Evolutionary conservation across 2,797 vertebrate genomes (phyloP).

Genomic region (Nannoperca australis): DNA sequence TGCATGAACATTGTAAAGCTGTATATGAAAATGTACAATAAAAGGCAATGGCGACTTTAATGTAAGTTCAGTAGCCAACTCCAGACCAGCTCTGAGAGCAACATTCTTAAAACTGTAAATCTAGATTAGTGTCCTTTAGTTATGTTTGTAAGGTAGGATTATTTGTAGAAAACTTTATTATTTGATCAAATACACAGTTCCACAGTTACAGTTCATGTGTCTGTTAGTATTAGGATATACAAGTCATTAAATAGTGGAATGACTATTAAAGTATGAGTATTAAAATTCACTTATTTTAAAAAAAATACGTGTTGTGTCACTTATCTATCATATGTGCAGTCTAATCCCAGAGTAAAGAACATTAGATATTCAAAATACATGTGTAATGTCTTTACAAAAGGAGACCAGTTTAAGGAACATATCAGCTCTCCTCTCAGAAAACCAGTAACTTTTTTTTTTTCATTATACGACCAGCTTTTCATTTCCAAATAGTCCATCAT

Average conservation of each 20-base stretch:
- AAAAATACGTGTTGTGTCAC: not conserved
- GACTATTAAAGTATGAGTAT: no score
- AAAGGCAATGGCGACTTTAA: no score
- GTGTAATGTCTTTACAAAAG: constrained; percentile 27
- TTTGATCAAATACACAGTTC: constrained; percentile 21
- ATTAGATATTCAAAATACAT: constrained; percentile 20
- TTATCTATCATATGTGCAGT: not conserved
- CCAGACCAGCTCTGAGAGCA: constrained; percentile 44
- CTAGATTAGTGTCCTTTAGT: constrained; percentile 49
- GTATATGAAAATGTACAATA: no score
- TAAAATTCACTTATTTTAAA: not conserved
- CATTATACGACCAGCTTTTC: constrained; percentile 35
- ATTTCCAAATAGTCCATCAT: constrained; percentile 66
- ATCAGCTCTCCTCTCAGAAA: constrained; percentile 29
- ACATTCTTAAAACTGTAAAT: constrained; percentile 32
- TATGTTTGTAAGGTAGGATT: constrained; percentile 40
- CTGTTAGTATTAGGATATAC: not conserved
- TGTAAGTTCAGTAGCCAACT: not conserved
- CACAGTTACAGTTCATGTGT: not conserved
- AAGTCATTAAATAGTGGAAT: not conserved
- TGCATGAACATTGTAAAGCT: no score
- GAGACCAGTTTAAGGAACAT: constrained; percentile 7
- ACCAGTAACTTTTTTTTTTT: constrained; percentile 7
- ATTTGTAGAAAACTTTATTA: constrained; percentile 48
- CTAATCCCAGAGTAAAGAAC: constrained; percentile 14